A percentile compares a stretch with the other conserved stretches of the same genome.
Conservation (phyloP, 2,113 vertebrate genomes). For the Corydoras sp. region DNA sequence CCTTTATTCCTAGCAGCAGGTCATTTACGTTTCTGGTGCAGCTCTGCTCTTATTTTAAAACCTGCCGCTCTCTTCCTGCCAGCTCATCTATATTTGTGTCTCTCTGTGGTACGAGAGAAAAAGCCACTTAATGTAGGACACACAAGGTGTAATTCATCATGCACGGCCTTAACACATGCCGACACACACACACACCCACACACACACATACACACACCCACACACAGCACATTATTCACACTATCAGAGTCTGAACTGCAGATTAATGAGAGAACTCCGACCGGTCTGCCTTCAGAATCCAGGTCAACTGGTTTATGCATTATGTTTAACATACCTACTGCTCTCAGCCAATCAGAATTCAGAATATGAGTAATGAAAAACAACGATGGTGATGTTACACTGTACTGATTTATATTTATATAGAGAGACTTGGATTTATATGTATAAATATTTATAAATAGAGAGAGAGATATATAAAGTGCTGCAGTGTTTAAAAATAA, state of each 20-base stretch:
- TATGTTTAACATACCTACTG: background rate
- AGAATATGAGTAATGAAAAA: background rate
- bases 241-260: constrained; percentile 16
- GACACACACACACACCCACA: constrained; percentile 44
- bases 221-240: constrained; percentile 12
- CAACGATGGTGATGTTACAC: no score
- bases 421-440: no score
- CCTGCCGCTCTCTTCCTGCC: constrained; percentile 56
- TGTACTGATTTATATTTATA: no score
- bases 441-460: no score
- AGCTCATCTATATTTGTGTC: constrained; percentile 44
- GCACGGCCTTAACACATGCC: constrained; percentile 69
- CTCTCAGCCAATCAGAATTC: background rate
- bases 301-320: constrained; percentile 17
- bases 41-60: constrained; percentile 7
- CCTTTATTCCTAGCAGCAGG: no score
- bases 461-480: no score
- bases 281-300: constrained; percentile 14
- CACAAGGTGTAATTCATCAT: constrained; percentile 83
- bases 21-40: no score
- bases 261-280: constrained; percentile 16
- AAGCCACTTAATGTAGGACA: constrained; percentile 85
- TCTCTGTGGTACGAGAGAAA: constrained; percentile 77
- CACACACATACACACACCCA: constrained; percentile 1
- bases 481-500: no score